phyloP scores from a whole-genome alignment of 2,797 vertebrate genomes.

The Chrysocyon brachyurus region DNA sequence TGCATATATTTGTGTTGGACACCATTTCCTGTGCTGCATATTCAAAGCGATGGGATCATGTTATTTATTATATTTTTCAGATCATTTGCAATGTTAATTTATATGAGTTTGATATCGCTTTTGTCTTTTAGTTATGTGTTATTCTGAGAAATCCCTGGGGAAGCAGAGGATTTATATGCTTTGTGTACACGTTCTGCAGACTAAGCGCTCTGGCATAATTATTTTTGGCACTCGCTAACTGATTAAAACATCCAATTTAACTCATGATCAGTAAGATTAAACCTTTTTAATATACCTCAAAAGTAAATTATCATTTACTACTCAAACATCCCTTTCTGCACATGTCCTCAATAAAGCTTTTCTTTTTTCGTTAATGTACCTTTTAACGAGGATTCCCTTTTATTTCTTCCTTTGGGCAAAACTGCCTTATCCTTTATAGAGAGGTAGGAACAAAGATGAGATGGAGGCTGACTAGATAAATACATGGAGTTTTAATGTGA shows the following conservation, averaged over 20 bases:
- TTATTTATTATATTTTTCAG: slow-evolving; percentile 97
- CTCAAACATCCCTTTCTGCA: slow-evolving; percentile 87
- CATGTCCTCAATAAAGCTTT: slow-evolving; percentile 87
- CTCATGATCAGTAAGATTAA: slow-evolving; percentile 95
- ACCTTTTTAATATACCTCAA: slow-evolving; percentile 94
- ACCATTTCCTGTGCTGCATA: slow-evolving; percentile 90
- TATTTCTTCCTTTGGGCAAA: slow-evolving; percentile 92
- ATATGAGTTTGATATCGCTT: slow-evolving; percentile 96
- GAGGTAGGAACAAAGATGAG: slow-evolving; percentile 88
- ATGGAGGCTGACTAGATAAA: slow-evolving; percentile 84
- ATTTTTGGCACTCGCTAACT: slow-evolving; percentile 94
- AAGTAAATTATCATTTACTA: slow-evolving; percentile 91
- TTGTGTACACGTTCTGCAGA: slow-evolving; percentile 96
- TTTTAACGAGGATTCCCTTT: slow-evolving; percentile 91
- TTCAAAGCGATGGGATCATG: slow-evolving; percentile 93
- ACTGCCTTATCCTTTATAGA: slow-evolving; percentile 87
- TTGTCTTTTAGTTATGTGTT: slow-evolving; percentile 95
- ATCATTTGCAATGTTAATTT: slow-evolving; percentile 99
- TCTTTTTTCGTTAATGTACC: slow-evolving; percentile 92
- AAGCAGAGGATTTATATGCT: slow-evolving; percentile 95
- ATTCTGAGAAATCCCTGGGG: slow-evolving; percentile 95
- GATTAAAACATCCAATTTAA: slow-evolving; percentile 95
- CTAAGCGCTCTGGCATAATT: slow-evolving; percentile 96
- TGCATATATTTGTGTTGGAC: slow-evolving; percentile 95
- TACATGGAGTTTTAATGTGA: slow-evolving; percentile 86